A percentile compares a stretch with the other conserved stretches of the same genome.
These are phyloP conservation scores for Pocillopora verrucosa DNA, from an alignment of 64 coral and sea anemone genomes.

Conservation along the genomic window DNA sequence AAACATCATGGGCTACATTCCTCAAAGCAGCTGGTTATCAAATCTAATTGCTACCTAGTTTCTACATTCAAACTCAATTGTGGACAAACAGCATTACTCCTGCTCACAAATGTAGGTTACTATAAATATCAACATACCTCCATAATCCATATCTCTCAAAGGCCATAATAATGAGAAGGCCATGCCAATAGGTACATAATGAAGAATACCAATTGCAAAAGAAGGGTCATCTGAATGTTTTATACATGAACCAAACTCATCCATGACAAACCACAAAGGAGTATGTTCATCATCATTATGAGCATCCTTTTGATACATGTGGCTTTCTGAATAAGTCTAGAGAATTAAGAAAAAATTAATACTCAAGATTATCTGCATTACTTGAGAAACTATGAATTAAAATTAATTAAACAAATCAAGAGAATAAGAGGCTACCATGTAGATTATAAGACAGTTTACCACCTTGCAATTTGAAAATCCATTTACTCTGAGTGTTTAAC, in stretches of 20 bases:
- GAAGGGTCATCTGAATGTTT: conserved; percentile 81
- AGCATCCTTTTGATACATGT: background rate
- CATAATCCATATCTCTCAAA: conserved; percentile 70
- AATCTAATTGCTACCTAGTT: background rate
- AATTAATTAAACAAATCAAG: no score
- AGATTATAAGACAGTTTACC: no score
- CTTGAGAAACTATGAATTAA: no score
- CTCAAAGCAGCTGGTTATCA: no score
- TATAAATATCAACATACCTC: conserved; percentile 51
- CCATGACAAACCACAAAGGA: conserved; percentile 63
- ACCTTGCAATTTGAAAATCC: no score
- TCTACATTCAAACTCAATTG: background rate
- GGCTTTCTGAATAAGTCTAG: background rate
- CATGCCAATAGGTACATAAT: conserved; percentile 56
- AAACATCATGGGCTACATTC: no score
- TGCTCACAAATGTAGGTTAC: background rate
- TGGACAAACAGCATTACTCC: background rate
- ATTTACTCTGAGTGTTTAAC: no score
- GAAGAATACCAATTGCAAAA: conserved; percentile 46
- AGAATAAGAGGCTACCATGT: no score
- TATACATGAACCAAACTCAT: conserved; percentile 97
- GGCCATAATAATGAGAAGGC: conserved; percentile 84
- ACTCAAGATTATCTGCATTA: background rate
- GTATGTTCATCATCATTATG: conserved; percentile 19
- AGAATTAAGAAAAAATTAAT: background rate